Percentiles rank a stretch among this genome's conserved stretches.
Evolutionary conservation across 2,113 vertebrate genomes (phyloP).

Genomic region (Eudorcas thomsonii): DNA sequence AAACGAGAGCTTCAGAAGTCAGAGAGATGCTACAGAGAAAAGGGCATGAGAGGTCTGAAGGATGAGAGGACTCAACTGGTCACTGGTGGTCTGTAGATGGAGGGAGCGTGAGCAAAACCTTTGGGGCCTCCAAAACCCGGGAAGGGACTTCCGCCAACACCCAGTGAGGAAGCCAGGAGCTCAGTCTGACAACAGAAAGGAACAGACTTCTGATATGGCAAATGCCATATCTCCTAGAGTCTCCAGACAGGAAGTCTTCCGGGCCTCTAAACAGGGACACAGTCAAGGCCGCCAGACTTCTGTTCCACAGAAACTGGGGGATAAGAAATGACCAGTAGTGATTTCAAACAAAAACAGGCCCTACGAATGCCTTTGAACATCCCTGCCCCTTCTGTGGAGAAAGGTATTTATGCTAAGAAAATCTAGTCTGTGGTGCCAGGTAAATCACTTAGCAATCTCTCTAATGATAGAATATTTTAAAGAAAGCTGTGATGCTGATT

Average conservation of each 20-base stretch:
- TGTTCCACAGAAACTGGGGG: background rate
- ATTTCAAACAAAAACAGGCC: background rate
- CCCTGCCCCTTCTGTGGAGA: slow-evolving; percentile 29
- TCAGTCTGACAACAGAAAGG: background rate
- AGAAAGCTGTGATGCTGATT: slow-evolving; percentile 52
- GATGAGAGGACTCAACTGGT: background rate
- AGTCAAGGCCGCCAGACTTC: background rate
- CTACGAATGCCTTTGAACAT: slow-evolving; percentile 41
- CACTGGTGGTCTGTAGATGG: background rate
- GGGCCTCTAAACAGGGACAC: background rate
- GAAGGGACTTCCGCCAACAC: background rate
- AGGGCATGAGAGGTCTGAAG: background rate
- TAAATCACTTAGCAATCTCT: slow-evolving; percentile 52
- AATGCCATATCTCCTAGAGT: background rate
- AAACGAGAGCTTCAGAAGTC: background rate
- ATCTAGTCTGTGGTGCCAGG: slow-evolving; percentile 38
- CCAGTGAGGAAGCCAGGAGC: background rate
- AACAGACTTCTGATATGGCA: background rate
- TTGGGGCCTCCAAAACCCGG: background rate
- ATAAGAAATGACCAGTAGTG: background rate
- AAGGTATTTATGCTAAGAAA: slow-evolving; percentile 56
- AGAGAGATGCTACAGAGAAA: background rate
- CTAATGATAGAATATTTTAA: slow-evolving; percentile 54
- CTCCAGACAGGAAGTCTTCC: background rate
- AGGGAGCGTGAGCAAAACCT: fast-evolving